These are phyloP conservation scores for Neopelma chrysocephalum DNA, from an alignment of 2,797 vertebrate species.

Conservation along the genomic window DNA sequence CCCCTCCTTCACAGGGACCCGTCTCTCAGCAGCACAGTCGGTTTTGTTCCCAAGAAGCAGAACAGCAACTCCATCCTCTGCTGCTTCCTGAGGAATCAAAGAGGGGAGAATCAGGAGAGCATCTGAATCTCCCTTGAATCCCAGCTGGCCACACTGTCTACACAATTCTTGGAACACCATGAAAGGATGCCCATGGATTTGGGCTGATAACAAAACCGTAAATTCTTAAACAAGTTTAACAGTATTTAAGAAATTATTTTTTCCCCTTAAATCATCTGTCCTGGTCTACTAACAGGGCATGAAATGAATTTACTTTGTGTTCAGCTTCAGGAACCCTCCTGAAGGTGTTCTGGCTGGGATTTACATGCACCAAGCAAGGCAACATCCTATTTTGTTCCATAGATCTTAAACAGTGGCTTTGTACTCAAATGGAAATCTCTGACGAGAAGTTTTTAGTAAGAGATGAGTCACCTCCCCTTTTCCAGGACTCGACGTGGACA, in stretches of 20 bases:
- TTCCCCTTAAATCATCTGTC: background rate
- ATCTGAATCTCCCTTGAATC: background rate
- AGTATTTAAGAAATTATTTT: background rate
- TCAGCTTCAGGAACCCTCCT: background rate
- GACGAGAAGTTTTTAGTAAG: background rate
- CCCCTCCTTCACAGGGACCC: constrained; percentile 79
- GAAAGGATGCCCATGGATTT: background rate
- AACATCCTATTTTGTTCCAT: background rate
- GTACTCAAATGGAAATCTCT: background rate
- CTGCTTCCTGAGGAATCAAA: constrained; percentile 77
- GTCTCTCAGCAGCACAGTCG: constrained; percentile 76
- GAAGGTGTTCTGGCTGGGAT: background rate
- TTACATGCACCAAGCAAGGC: background rate
- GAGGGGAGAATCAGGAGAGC: background rate
- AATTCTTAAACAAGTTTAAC: background rate
- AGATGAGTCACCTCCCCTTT: background rate
- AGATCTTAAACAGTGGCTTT: background rate
- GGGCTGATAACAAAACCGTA: background rate
- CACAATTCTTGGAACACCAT: background rate
- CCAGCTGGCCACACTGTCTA: background rate
- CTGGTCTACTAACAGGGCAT: background rate
- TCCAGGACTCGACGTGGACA: background rate
- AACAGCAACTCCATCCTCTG: constrained; percentile 73
- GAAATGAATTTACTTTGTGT: background rate
- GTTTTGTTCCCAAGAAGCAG: constrained; percentile 93